These are phyloP conservation scores for Saccopteryx bilineata DNA, from an alignment of 2,113 vertebrate species.

Conservation along the genomic window DNA sequence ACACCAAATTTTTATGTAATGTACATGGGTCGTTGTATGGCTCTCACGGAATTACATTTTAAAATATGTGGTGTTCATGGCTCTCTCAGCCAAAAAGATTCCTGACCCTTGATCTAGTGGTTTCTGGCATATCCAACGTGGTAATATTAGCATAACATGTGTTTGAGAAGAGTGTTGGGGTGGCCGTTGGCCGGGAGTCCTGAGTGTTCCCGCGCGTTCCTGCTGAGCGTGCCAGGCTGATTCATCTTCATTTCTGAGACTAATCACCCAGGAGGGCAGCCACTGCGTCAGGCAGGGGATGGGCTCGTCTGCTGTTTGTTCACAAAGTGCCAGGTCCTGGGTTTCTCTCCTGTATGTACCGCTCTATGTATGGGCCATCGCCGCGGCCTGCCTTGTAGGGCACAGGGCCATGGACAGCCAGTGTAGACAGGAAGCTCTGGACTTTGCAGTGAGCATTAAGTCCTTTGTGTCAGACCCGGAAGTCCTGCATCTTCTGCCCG, in stretches of 20 bases:
- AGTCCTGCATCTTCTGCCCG: not conserved
- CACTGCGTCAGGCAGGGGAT: rapidly evolving
- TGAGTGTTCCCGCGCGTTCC: not conserved
- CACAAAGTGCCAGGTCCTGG: not conserved
- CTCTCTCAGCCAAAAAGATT: too few species aligned
- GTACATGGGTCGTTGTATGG: too few species aligned
- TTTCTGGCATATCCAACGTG: not conserved
- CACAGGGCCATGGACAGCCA: rapidly evolving
- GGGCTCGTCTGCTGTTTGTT: not conserved
- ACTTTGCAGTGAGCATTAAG: not conserved
- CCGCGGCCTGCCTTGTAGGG: not conserved
- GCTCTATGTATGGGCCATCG: not conserved
- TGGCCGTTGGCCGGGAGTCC: not conserved
- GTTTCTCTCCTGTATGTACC: not conserved
- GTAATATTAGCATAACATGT: not conserved
- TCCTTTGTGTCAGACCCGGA: not conserved
- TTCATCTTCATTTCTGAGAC: not conserved
- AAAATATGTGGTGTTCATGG: too few species aligned
- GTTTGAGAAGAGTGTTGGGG: not conserved
- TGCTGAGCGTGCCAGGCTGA: too few species aligned
- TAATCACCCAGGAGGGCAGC: not conserved
- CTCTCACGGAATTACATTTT: too few species aligned
- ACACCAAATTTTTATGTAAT: too few species aligned
- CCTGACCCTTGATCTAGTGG: not conserved
- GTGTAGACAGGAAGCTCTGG: not conserved